Conservation (phyloP, 64 coral and sea anemone genomes). For the Stylophora pistillata region DNA sequence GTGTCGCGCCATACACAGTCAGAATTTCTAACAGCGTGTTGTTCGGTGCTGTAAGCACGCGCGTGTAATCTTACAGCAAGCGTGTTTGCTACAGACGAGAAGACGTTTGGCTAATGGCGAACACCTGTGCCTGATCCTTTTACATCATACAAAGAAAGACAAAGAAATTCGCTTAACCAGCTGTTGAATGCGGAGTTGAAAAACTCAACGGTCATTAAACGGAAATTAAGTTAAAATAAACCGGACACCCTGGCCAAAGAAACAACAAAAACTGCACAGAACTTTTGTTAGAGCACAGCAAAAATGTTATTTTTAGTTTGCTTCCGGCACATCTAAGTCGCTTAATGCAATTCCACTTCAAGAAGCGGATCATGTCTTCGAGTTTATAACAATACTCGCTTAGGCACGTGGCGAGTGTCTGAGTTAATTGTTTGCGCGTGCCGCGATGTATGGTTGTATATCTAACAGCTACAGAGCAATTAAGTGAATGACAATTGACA, state of each 20-base stretch:
- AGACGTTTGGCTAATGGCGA: slow-evolving; percentile 31
- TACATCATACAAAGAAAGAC: slow-evolving; percentile 48
- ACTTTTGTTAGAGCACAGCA: background rate
- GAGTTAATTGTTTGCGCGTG: slow-evolving; percentile 62
- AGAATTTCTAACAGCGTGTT: background rate
- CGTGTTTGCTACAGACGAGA: slow-evolving; percentile 26
- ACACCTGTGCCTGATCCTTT: slow-evolving; percentile 43
- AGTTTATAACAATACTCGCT: slow-evolving; percentile 34
- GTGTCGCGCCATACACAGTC: background rate
- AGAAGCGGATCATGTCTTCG: slow-evolving; percentile 34
- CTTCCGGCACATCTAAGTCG: background rate
- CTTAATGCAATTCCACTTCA: background rate
- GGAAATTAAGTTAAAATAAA: slow-evolving; percentile 12
- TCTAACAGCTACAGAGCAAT: slow-evolving; percentile 63
- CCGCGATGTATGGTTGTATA: slow-evolving; percentile 54
- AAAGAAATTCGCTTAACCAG: slow-evolving; percentile 45
- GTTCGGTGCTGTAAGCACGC: slow-evolving; percentile 3
- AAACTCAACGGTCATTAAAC: slow-evolving; percentile 42
- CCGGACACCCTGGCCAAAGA: background rate
- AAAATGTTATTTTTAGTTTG: background rate
- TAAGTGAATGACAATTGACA: slow-evolving; percentile 53
- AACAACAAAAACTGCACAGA: background rate
- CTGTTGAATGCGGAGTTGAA: slow-evolving; percentile 28
- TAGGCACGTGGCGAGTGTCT: slow-evolving; percentile 67
- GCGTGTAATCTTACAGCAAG: slow-evolving; percentile 28